phyloP scores from a whole-genome alignment of 2,888 invertebrate species.

The Lithodes maja region DNA sequence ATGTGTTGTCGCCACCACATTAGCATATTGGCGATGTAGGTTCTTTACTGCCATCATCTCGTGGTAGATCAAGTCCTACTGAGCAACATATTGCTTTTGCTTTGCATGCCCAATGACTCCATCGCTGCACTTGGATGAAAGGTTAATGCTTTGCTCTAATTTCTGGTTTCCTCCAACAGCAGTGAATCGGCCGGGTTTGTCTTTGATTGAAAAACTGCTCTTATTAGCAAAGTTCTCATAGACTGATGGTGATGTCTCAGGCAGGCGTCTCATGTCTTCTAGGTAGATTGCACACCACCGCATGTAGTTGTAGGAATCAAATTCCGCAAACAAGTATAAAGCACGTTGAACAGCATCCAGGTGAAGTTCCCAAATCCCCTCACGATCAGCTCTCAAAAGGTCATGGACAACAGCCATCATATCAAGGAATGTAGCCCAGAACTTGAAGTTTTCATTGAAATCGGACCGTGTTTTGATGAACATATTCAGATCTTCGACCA shows the following conservation, averaged over 20 bases:
- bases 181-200: constrained; percentile 30
- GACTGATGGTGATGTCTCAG: constrained; percentile 20
- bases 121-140: constrained; percentile 13
- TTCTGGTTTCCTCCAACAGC: constrained; percentile 30
- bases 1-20: not conserved
- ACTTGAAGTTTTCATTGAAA: constrained; percentile 19
- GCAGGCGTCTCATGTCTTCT: constrained; percentile 17
- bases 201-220: constrained; percentile 21
- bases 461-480: not conserved
- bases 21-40: not conserved
- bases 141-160: constrained; percentile 24
- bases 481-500: not conserved
- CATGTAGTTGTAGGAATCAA: constrained; percentile 12
- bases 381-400: constrained; percentile 31
- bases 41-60: constrained; percentile 23
- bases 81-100: constrained; percentile 21
- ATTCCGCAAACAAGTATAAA: constrained; percentile 15
- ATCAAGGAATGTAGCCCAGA: not conserved
- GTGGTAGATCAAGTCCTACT: constrained; percentile 26
- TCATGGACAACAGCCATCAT: constrained; percentile 20
- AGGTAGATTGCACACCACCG: not conserved
- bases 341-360: constrained; percentile 20
- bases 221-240: constrained; percentile 25
- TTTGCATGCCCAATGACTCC: constrained; percentile 27
- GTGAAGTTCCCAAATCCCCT: constrained; percentile 20